These are phyloP conservation scores for Taurulus bubalis DNA, from an alignment of 2,113 vertebrate genomes.

Conservation along the genomic window DNA sequence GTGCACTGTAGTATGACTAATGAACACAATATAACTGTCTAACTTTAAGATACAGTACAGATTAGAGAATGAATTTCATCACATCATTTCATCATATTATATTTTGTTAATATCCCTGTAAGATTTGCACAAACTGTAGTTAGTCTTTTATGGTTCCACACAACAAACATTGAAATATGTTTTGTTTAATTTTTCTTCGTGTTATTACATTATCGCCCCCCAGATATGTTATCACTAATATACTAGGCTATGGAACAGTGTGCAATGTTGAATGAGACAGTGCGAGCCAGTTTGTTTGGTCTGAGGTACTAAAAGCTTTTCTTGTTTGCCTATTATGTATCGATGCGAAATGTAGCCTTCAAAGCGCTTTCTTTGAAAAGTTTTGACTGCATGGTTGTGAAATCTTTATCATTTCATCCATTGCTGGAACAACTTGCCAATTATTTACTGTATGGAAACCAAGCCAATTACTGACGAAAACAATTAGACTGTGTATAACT, in stretches of 20 bases:
- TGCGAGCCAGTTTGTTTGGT: constrained; percentile 7
- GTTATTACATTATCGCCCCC: not conserved
- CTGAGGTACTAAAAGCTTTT: constrained; percentile 13
- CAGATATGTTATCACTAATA: not conserved
- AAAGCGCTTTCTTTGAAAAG: constrained; percentile 52
- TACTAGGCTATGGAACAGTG: not conserved
- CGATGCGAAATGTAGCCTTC: constrained; percentile 33
- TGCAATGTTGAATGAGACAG: not conserved
- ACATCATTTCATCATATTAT: not conserved
- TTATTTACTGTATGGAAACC: constrained; percentile 59
- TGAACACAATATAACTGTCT: not conserved
- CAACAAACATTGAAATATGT: not conserved
- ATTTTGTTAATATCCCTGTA: not conserved
- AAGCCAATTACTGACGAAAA: constrained; percentile 60
- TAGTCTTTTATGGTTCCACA: not conserved
- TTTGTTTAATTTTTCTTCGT: not conserved
- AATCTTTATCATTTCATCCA: constrained; percentile 58
- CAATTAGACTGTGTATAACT: constrained; percentile 47
- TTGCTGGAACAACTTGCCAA: constrained; percentile 38
- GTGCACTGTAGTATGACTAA: not conserved
- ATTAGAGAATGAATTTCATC: not conserved
- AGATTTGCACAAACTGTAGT: not conserved
- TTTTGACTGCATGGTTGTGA: constrained; percentile 33
- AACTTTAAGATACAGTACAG: not conserved
- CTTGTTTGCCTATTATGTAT: constrained; percentile 18